These are phyloP conservation scores for Crotalus tigris DNA, from an alignment of 2,113 vertebrate genomes.

Conservation along the genomic window DNA sequence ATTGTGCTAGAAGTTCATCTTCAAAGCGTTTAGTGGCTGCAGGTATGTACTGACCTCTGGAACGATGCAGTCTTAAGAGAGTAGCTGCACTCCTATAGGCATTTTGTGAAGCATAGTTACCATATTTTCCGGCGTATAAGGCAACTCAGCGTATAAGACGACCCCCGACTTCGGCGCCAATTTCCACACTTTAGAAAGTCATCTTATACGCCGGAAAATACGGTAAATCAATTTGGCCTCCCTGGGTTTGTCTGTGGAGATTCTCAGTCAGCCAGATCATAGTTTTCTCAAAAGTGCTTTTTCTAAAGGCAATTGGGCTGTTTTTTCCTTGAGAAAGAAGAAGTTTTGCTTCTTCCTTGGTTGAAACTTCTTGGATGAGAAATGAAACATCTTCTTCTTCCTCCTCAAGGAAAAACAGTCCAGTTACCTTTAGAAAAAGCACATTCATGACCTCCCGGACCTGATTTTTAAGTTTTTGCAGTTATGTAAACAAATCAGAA, in stretches of 20 bases:
- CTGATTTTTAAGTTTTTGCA: neutral
- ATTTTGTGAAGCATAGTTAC: neutral
- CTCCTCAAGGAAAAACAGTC: neutral
- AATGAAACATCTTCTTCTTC: neutral
- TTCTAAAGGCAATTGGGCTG: neutral
- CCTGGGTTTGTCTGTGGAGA: neutral
- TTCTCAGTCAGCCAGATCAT: neutral
- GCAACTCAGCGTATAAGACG: no score
- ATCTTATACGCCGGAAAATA: no score
- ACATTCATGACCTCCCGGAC: neutral
- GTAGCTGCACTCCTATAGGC: neutral
- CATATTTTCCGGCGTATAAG: no score
- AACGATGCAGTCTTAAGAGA: neutral
- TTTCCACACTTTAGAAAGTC: no score
- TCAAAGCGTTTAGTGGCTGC: neutral
- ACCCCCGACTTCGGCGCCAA: no score
- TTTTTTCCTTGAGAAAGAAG: neutral
- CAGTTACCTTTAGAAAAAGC: neutral
- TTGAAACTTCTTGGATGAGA: neutral
- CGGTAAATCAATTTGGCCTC: neutral
- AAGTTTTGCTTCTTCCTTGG: neutral
- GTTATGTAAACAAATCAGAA: neutral
- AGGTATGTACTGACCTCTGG: neutral
- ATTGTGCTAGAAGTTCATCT: neutral
- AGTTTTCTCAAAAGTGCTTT: neutral